These are phyloP conservation scores for Esox masquinongy DNA, from an alignment of 2,797 vertebrate genomes.

Conservation along the genomic window DNA sequence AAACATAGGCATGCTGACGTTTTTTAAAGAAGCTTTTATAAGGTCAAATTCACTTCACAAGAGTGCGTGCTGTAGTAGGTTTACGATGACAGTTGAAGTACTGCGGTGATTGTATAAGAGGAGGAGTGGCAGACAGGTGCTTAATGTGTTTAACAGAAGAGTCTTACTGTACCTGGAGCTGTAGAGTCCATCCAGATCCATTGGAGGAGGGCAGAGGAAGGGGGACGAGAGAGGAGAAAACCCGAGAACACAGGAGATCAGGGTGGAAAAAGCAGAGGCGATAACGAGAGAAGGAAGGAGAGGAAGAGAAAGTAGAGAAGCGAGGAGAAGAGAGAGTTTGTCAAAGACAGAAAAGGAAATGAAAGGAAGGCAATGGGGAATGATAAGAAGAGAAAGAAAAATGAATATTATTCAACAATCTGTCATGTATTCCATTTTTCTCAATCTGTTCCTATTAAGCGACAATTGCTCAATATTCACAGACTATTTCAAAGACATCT, in stretches of 20 bases:
- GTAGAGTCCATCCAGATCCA: neutral
- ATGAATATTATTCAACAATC: neutral
- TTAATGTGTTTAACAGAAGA: neutral
- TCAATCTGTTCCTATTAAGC: neutral
- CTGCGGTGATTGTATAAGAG: neutral
- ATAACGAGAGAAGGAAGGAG: conserved; percentile 27
- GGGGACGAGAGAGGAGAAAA: neutral
- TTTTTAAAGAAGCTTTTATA: neutral
- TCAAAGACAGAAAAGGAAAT: neutral
- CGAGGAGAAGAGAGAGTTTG: neutral
- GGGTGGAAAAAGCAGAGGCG: neutral
- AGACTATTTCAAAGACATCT: neutral
- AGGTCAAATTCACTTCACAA: neutral
- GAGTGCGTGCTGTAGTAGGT: neutral
- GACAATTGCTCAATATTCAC: neutral
- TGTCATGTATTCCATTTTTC: neutral
- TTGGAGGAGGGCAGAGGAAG: neutral
- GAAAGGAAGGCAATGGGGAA: conserved; percentile 5
- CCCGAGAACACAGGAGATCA: too few relatives aligned
- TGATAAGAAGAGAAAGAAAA: neutral
- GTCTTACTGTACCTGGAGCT: conserved; percentile 9
- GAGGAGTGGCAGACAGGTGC: neutral
- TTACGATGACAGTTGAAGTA: neutral
- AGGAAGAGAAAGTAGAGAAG: neutral
- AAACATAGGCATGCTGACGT: neutral